These are phyloP conservation scores for Falco novaeseelandiae DNA, from an alignment of 2,797 vertebrate genomes.

Conservation along the genomic window DNA sequence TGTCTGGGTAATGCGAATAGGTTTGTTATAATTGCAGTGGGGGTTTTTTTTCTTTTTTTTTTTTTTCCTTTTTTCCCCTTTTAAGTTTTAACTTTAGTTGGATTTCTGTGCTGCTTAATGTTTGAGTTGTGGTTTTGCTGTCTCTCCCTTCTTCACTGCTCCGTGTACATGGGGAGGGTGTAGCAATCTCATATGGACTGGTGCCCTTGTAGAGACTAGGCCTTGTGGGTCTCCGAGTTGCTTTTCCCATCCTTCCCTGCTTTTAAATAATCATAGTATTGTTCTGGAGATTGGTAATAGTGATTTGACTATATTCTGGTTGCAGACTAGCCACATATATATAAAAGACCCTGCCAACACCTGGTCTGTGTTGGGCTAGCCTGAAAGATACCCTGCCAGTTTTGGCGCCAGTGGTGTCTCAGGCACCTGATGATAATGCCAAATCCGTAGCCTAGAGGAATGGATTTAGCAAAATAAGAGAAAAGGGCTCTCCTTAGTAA, in stretches of 20 bases:
- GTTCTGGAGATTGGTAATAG: background rate
- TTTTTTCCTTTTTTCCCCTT: fast-evolving
- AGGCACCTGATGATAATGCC: background rate
- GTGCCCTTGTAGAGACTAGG: background rate
- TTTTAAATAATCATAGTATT: background rate
- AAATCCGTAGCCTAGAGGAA: background rate
- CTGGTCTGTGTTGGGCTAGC: background rate
- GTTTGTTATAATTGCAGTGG: background rate
- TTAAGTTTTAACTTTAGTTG: background rate
- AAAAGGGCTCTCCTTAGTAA: background rate
- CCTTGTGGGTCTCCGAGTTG: background rate
- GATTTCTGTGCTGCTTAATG: background rate
- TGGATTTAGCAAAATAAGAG: background rate
- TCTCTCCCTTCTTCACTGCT: background rate
- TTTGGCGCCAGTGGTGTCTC: background rate
- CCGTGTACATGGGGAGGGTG: fast-evolving
- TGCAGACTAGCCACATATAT: background rate
- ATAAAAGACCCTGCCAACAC: background rate
- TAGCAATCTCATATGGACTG: background rate
- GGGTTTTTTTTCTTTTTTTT: background rate
- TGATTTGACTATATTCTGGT: background rate
- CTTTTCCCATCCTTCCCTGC: background rate
- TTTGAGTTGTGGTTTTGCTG: background rate
- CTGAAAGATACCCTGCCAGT: background rate
- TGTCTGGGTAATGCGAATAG: background rate